Base-by-base conservation (phyloP, 2,113 vertebrate species). In the human (Homo sapiens) region DNA sequence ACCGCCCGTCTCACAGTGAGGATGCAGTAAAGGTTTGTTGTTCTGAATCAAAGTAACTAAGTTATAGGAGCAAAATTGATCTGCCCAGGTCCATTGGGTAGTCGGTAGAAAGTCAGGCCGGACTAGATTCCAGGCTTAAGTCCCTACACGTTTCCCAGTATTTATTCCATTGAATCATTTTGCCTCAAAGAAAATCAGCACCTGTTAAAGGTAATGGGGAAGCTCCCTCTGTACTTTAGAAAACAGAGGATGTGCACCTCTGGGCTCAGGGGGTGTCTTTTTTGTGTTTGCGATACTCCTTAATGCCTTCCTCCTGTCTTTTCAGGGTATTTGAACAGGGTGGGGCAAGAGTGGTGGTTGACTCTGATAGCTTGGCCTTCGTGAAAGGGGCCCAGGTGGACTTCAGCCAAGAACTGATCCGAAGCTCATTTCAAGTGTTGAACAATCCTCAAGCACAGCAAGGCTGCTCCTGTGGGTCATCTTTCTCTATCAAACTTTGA, bases 361-460 rank as follows among this genome's bases (percentile, higher is more conserved):
- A 99, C 97, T 97, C 98, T 96, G 99, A 99, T 93, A 99, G 99
- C 97, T 98, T 99, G 98, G 99, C 99, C 97, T 99, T 99, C 72
- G 99, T 99, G 86, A 99, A 99, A 97, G 99, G 99, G 75, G 98
- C 99, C 97, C 99, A 99, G 12, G 98, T 99, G 94, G 99, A 99
- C 98, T 99, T 99, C 98, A 99, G 98, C 97, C 99, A 99, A 92
- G 99, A 99, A 97, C 98, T 99, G 95, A 99, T 99, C 97, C 99
- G 99, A 57, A 99, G 99, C 93, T 98, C 99, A 6, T 99, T 99
- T 96, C 99, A 98, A 95, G 99, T 99, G 90, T 96, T 99, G 90
- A 99, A 99, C 98, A 99, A 99, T 97, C 99, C 99, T 8, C 99
- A 99, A 90, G 99, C 99, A 3, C 99, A 99, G 95, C 99, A 99